Base-by-base conservation (phyloP, 2,888 invertebrate species). In the Apotomis turbidana region DNA sequence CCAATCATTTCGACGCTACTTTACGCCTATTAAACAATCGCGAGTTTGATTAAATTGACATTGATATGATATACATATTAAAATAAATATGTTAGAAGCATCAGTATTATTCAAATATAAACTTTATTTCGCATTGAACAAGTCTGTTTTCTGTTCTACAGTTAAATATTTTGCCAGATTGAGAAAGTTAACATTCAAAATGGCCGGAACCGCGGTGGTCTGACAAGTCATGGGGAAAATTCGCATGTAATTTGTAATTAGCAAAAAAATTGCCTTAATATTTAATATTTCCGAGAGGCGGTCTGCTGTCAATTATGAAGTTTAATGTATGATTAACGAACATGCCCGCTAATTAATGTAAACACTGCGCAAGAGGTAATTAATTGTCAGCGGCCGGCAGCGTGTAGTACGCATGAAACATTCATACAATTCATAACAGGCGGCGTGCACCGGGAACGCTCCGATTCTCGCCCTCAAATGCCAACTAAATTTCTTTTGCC, bases 341-440 rank as follows among this genome's bases (percentile, higher is more conserved):
- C 90, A 86, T 84, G 86, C 77, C 77, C 80, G 82, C 83, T 91
- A 92, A 91, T 91, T 90, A 92, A 91, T 90, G 87, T 90, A 91
- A 92, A 88, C 90, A 83, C 81, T 85, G 89, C 85, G 84, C 87
- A 84, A 83, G 86, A 88, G 88, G 87, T 92, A 91, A 92, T 91
- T 92, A 91, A 92, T 83, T 92, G 91, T 88, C 87, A 88, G 85
- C 87, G 86, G 84, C 85, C 83, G 61, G 58, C 58, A 63, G 68
- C 86, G 84, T 83, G 86, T 80, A 85, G 84, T 80, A 84, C 83
- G 84, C 90, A 91, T 91, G 90, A 91, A 91, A 91, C 89, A 93
- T 92, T 91, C 90, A 93, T 93, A 88, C 86, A 91, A 90, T 90
- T 92, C 92, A 93, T 93, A 93, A 91, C 92, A 87, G 83, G 61